Conservation (phyloP, 1,140 invertebrate genomes). For the Cotesia vestalis region DNA sequence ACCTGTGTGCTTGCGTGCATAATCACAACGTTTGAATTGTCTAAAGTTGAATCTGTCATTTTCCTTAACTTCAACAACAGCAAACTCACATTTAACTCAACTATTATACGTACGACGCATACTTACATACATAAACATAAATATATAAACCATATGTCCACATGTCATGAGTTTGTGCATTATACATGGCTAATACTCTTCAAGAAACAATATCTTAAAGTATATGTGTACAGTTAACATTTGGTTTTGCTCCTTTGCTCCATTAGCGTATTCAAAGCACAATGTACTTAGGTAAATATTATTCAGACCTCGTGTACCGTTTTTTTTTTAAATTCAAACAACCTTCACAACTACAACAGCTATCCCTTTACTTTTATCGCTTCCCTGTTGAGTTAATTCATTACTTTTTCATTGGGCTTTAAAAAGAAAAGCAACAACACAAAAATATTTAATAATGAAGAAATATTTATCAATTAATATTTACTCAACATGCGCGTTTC, state of each 20-base stretch:
- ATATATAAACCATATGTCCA: not conserved
- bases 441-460: no score
- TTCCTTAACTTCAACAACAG: no score
- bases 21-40: constrained; percentile 2
- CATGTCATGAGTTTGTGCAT: not conserved
- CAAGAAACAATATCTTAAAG: constrained; percentile 5
- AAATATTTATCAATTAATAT: no score
- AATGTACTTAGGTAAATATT: constrained; percentile 26
- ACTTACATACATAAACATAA: not conserved
- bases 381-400: not conserved
- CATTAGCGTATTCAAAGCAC: constrained; percentile 25
- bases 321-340: not conserved
- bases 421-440: no score
- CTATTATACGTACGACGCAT: not conserved
- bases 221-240: constrained; percentile 17
- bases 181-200: not conserved
- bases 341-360: not conserved
- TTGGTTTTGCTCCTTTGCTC: not conserved
- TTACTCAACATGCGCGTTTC: no score
- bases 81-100: not conserved
- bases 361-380: not conserved
- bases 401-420: no score
- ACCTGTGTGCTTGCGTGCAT: not conserved
- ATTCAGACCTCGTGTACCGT: constrained; percentile 17
- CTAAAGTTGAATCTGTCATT: no score